A percentile compares a stretch with the other conserved stretches of the same genome.
phyloP scores from a whole-genome alignment of 92 coral and sea anemone species.

The Heteractis magnifica region DNA sequence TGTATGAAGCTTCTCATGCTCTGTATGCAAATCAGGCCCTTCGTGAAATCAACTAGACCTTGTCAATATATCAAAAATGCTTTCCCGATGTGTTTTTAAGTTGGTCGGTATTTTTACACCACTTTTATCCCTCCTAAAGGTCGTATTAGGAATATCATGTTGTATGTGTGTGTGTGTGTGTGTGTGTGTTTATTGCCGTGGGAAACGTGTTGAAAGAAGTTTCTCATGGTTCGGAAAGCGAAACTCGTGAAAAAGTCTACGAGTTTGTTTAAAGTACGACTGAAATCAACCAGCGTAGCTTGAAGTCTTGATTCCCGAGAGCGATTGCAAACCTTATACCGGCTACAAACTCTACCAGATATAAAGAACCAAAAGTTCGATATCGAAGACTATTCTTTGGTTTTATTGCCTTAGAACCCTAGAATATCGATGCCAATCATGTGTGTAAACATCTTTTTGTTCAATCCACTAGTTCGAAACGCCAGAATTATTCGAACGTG shows the following conservation, averaged over 20 bases:
- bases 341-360: neutral
- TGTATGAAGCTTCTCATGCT: neutral
- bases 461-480: neutral
- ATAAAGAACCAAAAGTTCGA: neutral
- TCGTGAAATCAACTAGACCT: slow-evolving; percentile 16
- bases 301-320: neutral
- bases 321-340: neutral
- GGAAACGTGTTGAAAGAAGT: slow-evolving; percentile 17
- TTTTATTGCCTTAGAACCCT: slow-evolving; percentile 18
- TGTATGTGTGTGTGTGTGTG: neutral
- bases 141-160: neutral
- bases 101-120: neutral
- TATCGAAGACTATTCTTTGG: neutral
- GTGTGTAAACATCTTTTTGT: slow-evolving; percentile 23
- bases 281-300: slow-evolving; percentile 1
- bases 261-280: neutral
- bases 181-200: neutral
- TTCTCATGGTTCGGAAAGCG: slow-evolving; percentile 6
- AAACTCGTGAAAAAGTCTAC: slow-evolving; percentile 9
- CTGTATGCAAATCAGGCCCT: slow-evolving; percentile 25
- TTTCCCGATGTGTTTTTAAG: neutral
- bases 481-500: neutral
- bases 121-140: neutral
- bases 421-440: slow-evolving; percentile 24
- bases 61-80: slow-evolving; percentile 17